Base-by-base conservation (phyloP, 2,113 vertebrate species). In the Lethenteron reissneri region DNA sequence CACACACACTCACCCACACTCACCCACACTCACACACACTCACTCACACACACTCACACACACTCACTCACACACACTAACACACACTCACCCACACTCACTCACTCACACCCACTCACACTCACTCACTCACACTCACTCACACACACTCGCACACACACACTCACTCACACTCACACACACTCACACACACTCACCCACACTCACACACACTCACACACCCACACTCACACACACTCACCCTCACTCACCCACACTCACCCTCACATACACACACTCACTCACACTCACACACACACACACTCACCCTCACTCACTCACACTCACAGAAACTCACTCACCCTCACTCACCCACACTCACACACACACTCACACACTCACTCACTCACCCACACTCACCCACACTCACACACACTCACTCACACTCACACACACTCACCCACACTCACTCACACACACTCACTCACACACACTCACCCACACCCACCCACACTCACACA, bases 361-460 rank as follows among this genome's bases (percentile, higher is more conserved):
- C 60, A 1, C 60, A 3, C 60, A 1, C 60, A 15, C 60, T 1
- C 60, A 1, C 60, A 1, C 60, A 15, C 60, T 1, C 60, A 15
- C 62, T 8, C 8, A 68, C 64, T 15, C 60, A 64, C 7, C 3
- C 60, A 4, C 60, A 64, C 60, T 15, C 60, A 64, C 60, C 3
- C 25, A n/a, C 62, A 68, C 62, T n/a, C 6, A 68, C 62, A 3
- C 60, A 64, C 60, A 64, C 60, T 3, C 60, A 64, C 60, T 3
- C 60, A 64, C 60, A 64, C 60, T 14, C 60, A 64, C 60, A 64
- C 60, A 64, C n/a, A n/a, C n/a, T n/a, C n/a, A n/a, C n/a, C n/a
- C 60, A 17, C 60, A 3, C 60, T 3, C 60, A 3, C 60, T 4
- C 60, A 64, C 60, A 2, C 60, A 64, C 60, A 3, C 60, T 2